Base-by-base conservation (phyloP, 1,140 invertebrate genomes). In the Drosophila bocqueti region DNA sequence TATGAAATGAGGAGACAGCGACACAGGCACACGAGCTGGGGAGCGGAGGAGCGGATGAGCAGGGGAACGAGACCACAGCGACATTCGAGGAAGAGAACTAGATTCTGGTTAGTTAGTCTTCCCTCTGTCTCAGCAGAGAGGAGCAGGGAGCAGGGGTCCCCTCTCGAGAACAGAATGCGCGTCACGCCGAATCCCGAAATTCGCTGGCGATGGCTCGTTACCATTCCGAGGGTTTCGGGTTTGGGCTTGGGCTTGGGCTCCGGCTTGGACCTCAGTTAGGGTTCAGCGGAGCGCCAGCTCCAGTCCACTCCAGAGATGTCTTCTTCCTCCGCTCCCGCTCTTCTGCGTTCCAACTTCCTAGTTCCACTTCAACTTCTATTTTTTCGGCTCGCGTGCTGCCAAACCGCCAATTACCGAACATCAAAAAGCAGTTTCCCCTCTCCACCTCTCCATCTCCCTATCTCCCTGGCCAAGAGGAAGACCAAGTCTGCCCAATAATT, bases 361-460 rank as follows among this genome's bases (percentile, higher is more conserved):
- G 26, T n/a, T 50, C 26, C 16, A 11, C 16, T 29, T 68, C 43
- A 16, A 50, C 29, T 71, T 66, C 55, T 66, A 61, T 29, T 71
- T 72, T 72, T 69, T 81, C 75, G 83, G 72, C 80, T 89, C 85
- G 85, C 85, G 85, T 89, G 85, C 84, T 90, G 81, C 85, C 85
- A 89, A 89, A 89, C 85, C 85, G 85, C 85, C 85, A 89, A 89
- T 89, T 89, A 89, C 85, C 81, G 78, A 89, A 89, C 85, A 89
- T 89, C 85, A 89, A 89, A 89, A 89, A 84, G 84, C 84, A 89
- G 84, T 89, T 89, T 84, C 74, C 78, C 79, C 84, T 60, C 31
- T n/a, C n/a, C n/a, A n/a, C n/a, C n/a, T n/a, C n/a, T 42, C 36
- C 24, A 55, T 1, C 18, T 26, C 13, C 40, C 10, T 47, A 9